Base-by-base conservation (phyloP, 2,113 vertebrate species). In the Cyanoliseus patagonus region DNA sequence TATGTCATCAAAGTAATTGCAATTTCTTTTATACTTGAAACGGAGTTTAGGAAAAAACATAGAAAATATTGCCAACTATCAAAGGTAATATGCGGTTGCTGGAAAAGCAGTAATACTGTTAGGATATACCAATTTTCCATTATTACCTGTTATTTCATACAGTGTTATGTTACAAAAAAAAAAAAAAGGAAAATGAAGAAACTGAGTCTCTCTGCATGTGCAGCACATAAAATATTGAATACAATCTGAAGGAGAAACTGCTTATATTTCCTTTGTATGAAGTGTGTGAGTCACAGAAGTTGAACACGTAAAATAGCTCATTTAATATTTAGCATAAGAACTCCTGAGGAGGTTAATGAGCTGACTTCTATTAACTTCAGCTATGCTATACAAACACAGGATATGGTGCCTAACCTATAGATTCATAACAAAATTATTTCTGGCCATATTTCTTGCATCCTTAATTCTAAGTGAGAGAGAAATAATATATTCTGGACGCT, bases 321-420 rank as follows among this genome's bases (percentile, higher is more conserved):
- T 88, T 22, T n/a, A 87, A 80, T 67, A 95, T 92, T 94, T 83
- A 95, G 33, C 44, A 62, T 14, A 44, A 86, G 41, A 86, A 46
- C 24, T 17, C 67, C 72, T 77, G 44, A 75, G 22, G 33, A 76
- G 39, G 51, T 67, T 90, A 83, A 93, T 86, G 41, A 94, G 22
- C 9, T 83, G 41, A 57, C 31, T 92, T 74, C 41, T 91, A 27
- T 57, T 92, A 81, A 67, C 5, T 92, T 77, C 22, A 85, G 12
- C n/a, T 66, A 37, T 70, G 13, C 13, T 52, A 18, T 52, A 46
- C 13, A 62, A 73, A 49, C 22, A 28, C 17, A 80, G 24, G 13
- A 64, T 66, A 37, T 86, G 19, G 30, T 39, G 22, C 20, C 16
- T 80, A 85, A 62, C 13, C 7, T 80, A 37, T 33, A 62, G 41